Base-by-base conservation (phyloP, 1,140 invertebrate genomes). In the Drosophila mayri region DNA sequence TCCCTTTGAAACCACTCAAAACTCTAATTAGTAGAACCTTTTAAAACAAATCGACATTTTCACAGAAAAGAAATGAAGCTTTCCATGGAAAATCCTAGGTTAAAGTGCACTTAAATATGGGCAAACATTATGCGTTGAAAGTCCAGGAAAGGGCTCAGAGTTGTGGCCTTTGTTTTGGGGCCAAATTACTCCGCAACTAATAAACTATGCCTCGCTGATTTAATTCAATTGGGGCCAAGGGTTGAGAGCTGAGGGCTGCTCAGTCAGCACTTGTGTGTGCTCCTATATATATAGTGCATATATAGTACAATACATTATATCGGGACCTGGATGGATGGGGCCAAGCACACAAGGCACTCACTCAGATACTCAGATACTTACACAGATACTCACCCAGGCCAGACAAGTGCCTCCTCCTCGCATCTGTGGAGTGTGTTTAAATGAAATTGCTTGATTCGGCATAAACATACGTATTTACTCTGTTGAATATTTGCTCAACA, bases 381-480 rank as follows among this genome's bases (percentile, higher is more conserved):
- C 37, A 14, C 22, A 20, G n/a, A 40, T 58, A 44, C 40, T 43
- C 52, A 60, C 57, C 52, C 52, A 41, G 46, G 38, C 44, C 65
- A 59, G 54, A 60, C 72, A 58, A 65, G 73, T 52, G 71, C 32
- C 57, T 67, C n/a, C 38, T 18, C 16, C 25, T 44, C 66, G 64
- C 40, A 64, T 57, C 65, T 57, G 80, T 62, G 75, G 84, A 77
- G 85, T 87, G 84, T 87, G 80, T 84, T 87, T 88, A 90, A 87
- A 90, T 88, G 84, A 88, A 88, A 88, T 88, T 88, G 85, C 84
- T 88, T 88, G 84, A 88, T 88, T 88, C 84, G 84, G 85, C 84
- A 88, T 88, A 90, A 88, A 88, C 84, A 88, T 88, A 88, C 84
- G 90, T 88, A 88, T 88, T 88, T 88, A 88, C 84, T 83, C 84